phyloP scores from a whole-genome alignment of 35 echinoderm and acorn worm genomes.

The Antedon bifida region DNA sequence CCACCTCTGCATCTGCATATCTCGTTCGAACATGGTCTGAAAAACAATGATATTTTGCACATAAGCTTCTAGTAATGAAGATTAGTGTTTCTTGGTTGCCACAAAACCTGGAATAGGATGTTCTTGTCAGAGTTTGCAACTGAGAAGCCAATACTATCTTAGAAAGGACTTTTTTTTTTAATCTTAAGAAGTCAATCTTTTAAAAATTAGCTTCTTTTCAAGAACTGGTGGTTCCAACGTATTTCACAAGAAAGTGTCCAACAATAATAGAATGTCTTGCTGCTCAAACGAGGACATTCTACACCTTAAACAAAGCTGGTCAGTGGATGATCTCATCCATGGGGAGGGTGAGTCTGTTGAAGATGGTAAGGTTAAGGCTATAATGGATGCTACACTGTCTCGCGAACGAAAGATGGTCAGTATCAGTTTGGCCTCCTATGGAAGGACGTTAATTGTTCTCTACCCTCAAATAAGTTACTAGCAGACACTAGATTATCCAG shows the following conservation, averaged over 20 bases:
- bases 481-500: slow-evolving; percentile 3
- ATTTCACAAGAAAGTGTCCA: background rate
- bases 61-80: no score
- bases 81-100: no score
- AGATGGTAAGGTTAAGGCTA: slow-evolving; percentile 14
- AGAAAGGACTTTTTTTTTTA: no score
- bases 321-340: background rate
- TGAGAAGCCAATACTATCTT: no score
- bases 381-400: slow-evolving; percentile 9
- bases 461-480: slow-evolving; percentile 2
- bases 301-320: slow-evolving; percentile 13
- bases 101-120: no score
- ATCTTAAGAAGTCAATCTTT: no score
- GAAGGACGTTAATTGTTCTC: slow-evolving; percentile 1
- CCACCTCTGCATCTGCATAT: no score
- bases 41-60: no score
- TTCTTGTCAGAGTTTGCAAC: no score
- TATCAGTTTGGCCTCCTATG: slow-evolving; percentile 26
- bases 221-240: background rate
- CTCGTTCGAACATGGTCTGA: no score
- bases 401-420: slow-evolving; percentile 12
- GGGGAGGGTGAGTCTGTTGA: slow-evolving; percentile 13
- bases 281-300: slow-evolving; percentile 16
- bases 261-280: slow-evolving; percentile 12
- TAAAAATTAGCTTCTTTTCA: no score